These are phyloP conservation scores for Philhelius pedissequus DNA, from an alignment of 2,888 invertebrate genomes.

Conservation along the genomic window DNA sequence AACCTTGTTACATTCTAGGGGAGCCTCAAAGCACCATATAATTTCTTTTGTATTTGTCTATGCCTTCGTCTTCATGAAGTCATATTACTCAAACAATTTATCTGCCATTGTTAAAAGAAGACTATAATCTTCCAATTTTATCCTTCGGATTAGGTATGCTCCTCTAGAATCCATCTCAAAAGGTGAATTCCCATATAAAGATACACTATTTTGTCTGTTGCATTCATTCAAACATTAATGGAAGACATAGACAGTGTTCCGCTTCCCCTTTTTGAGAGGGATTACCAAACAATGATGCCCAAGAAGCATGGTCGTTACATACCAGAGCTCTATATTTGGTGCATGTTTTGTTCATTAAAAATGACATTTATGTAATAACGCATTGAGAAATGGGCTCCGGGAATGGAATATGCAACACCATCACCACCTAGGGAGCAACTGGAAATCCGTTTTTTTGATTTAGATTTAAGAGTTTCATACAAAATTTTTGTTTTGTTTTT, in stretches of 20 bases:
- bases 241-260: slow-evolving; percentile 6
- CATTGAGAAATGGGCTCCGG: slow-evolving; percentile 20
- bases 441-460: background rate
- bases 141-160: slow-evolving; percentile 40
- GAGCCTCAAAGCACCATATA: background rate
- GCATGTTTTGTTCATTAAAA: slow-evolving; percentile 37
- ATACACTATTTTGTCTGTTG: background rate
- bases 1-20: background rate
- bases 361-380: slow-evolving; percentile 53
- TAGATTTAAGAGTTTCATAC: slow-evolving; percentile 12
- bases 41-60: background rate
- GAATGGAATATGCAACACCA: background rate
- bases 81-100: slow-evolving; percentile 24
- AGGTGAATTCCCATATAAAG: slow-evolving; percentile 8
- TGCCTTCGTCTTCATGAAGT: slow-evolving; percentile 23
- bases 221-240: background rate
- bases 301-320: background rate
- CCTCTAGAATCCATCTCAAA: background rate
- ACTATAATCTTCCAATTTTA: slow-evolving; percentile 41
- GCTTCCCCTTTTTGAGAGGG: background rate
- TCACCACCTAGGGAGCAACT: slow-evolving; percentile 10
- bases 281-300: background rate
- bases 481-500: slow-evolving; percentile 36
- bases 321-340: slow-evolving; percentile 36
- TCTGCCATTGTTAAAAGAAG: slow-evolving; percentile 26